A percentile compares a stretch with the other conserved stretches of the same genome.
These are phyloP conservation scores for Eudyptes chrysolophus DNA, from an alignment of 2,113 vertebrate genomes.

Conservation along the genomic window DNA sequence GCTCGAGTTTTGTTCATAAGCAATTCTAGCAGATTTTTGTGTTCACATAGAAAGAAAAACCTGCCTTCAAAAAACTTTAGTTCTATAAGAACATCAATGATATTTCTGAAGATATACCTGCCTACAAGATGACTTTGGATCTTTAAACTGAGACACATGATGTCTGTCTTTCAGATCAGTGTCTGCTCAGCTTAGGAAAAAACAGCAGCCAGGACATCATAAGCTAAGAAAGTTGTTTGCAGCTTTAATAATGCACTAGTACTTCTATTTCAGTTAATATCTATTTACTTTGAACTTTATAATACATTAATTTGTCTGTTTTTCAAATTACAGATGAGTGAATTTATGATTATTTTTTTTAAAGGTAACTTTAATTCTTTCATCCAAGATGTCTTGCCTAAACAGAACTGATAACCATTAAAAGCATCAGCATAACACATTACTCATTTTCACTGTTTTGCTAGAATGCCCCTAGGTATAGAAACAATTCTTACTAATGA, in stretches of 20 bases:
- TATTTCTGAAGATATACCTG: neutral
- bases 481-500: neutral
- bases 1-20: neutral
- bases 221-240: neutral
- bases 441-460: neutral
- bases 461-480: neutral
- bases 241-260: neutral
- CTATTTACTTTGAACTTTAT: neutral
- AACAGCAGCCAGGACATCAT: neutral
- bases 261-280: neutral
- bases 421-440: neutral
- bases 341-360: neutral
- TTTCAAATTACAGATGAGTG: neutral
- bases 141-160: neutral
- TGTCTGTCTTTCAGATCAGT: neutral
- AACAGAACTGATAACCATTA: neutral
- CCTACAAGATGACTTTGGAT: neutral
- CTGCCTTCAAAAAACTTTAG: neutral
- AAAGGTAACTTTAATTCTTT: neutral
- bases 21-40: neutral
- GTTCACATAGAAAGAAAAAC: neutral
- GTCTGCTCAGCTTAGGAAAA: neutral
- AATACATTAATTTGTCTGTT: neutral
- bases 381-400: neutral
- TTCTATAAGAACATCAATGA: neutral